These are phyloP conservation scores for Sylvietta virens DNA, from an alignment of 2,113 vertebrate genomes.

Conservation along the genomic window DNA sequence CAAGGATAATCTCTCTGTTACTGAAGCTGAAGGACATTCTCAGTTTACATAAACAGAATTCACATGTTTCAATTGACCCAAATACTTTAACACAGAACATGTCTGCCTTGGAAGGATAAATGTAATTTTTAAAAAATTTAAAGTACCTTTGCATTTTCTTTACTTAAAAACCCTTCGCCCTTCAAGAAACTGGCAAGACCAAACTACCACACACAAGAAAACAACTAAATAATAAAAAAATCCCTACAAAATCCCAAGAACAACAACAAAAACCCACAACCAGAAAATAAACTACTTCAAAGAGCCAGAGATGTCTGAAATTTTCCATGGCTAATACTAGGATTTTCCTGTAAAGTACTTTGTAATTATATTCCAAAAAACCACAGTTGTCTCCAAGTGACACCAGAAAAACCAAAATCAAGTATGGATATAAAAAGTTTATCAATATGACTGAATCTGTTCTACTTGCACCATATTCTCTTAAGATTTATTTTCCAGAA, in stretches of 20 bases:
- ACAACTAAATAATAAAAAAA: not conserved
- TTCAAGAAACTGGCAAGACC: not conserved
- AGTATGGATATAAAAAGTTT: not conserved
- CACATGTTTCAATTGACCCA: not conserved
- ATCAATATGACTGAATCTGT: not conserved
- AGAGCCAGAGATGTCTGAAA: not conserved
- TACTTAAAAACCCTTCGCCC: rapidly evolving
- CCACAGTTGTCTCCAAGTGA: not conserved
- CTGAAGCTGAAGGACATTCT: not conserved
- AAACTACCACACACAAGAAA: not conserved
- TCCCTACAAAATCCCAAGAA: not conserved
- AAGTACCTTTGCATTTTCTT: not conserved
- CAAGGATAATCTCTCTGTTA: not conserved
- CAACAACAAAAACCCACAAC: not conserved
- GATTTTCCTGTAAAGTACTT: not conserved
- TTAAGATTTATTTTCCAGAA: not conserved
- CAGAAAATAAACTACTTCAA: not conserved
- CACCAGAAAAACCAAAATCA: not conserved
- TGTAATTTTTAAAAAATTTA: not conserved
- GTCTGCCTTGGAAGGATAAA: not conserved
- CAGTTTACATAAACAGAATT: not conserved
- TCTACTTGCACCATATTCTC: not conserved
- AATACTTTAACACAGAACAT: not conserved
- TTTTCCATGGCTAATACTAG: not conserved
- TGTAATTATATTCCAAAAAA: not conserved